Conservation (phyloP, 2,797 vertebrate species). For the Sebastes jordani region DNA sequence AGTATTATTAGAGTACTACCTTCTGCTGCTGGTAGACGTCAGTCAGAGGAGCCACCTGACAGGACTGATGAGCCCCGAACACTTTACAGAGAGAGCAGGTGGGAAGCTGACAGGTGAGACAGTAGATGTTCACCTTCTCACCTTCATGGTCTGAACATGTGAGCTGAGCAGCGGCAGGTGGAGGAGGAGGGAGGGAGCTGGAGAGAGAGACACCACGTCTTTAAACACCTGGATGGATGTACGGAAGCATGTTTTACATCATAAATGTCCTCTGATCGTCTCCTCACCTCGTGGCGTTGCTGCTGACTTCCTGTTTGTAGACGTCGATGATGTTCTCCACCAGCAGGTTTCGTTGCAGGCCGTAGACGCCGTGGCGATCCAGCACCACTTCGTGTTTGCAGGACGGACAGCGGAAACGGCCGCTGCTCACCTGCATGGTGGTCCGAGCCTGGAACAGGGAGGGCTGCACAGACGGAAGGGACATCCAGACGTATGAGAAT, state of each 20-base stretch:
- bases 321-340: conserved; percentile 87
- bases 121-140: conserved; percentile 87
- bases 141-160: conserved; percentile 82
- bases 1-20: conserved; percentile 50
- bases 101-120: conserved; percentile 80
- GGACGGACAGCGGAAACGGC: conserved; percentile 85
- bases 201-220: neutral
- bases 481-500: fast-evolving
- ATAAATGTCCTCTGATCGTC: too few relatives aligned
- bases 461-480: conserved; percentile 50
- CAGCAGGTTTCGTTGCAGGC: conserved; percentile 85
- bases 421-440: conserved; percentile 79
- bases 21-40: conserved; percentile 82
- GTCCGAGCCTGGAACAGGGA: conserved; percentile 82
- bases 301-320: conserved; percentile 82
- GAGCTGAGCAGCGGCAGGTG: conserved; percentile 36
- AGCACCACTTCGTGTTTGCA: conserved; percentile 85
- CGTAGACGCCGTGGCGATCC: conserved; percentile 85
- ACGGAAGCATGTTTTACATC: neutral
- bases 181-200: conserved; percentile 53
- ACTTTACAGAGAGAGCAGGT: conserved; percentile 89
- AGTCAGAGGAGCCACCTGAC: conserved; percentile 79
- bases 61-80: conserved; percentile 83
- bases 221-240: neutral
- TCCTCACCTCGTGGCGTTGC: conserved; percentile 48